Conservation (phyloP, 2,113 vertebrate genomes). For the Hipposideros armiger region DNA sequence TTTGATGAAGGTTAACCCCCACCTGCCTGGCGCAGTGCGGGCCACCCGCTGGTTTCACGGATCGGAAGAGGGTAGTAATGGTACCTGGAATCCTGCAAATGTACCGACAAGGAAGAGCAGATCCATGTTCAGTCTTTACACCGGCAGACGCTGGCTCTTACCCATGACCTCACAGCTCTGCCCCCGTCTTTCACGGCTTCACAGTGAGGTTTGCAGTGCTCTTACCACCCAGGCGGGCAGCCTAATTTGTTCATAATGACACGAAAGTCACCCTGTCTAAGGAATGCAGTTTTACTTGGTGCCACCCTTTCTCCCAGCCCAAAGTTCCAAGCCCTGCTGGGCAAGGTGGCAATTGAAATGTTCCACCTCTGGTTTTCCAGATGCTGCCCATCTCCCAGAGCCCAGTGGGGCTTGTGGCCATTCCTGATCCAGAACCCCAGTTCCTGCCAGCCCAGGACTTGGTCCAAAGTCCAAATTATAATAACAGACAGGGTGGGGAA, state of each 20-base stretch:
- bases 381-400: background rate
- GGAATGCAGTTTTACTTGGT: background rate
- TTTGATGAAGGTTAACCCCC: background rate
- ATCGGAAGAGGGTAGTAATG: fast-evolving
- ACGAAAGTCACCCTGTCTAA: background rate
- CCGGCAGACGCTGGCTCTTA: background rate
- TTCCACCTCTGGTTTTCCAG: background rate
- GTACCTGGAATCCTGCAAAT: background rate
- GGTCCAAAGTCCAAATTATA: background rate
- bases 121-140: fast-evolving
- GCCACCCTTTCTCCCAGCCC: background rate
- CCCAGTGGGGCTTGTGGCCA: too few species aligned
- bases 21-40: background rate
- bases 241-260: too few species aligned
- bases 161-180: fast-evolving
- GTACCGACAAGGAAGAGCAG: background rate
- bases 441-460: background rate
- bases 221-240: background rate
- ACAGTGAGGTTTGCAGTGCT: background rate
- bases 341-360: background rate
- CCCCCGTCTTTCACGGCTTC: fast-evolving
- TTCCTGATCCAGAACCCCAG: background rate
- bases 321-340: background rate
- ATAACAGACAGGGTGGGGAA: background rate
- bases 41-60: background rate